Percentiles rank a stretch among this genome's conserved stretches.
Conservation (phyloP, 1,140 invertebrate species). For the Apis laboriosa region DNA sequence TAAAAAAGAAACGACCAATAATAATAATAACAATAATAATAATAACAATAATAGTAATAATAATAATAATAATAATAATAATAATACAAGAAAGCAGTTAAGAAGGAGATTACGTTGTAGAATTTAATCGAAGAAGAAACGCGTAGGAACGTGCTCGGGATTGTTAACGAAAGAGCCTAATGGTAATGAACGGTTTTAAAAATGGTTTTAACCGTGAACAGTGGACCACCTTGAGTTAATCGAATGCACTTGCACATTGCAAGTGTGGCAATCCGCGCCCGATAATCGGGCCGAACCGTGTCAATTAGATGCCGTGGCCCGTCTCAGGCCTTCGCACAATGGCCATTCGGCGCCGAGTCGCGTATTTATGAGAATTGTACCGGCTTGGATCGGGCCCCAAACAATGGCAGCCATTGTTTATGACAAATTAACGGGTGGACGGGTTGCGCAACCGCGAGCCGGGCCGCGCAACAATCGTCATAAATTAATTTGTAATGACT, state of each 20-base stretch:
- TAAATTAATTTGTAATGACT: slow-evolving; percentile 48
- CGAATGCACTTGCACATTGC: slow-evolving; percentile 14
- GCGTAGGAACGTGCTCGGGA: not conserved
- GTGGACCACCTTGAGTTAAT: slow-evolving; percentile 29
- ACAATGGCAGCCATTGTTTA: slow-evolving; percentile 47
- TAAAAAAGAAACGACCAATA: no score
- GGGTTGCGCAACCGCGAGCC: slow-evolving; percentile 18
- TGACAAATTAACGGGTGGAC: slow-evolving; percentile 48
- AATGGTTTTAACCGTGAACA: not conserved
- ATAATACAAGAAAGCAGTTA: no score
- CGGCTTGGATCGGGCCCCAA: not conserved
- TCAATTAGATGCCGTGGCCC: slow-evolving; percentile 48
- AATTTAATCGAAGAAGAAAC: not conserved
- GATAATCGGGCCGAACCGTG: slow-evolving; percentile 36
- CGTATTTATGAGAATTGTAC: slow-evolving; percentile 43
- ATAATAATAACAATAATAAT: no score
- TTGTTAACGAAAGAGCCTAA: not conserved
- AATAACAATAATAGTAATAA: no score
- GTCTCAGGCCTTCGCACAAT: slow-evolving; percentile 39
- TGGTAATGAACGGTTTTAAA: not conserved
- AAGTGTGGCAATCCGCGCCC: slow-evolving; percentile 23
- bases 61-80: no score
- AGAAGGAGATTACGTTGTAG: no score
- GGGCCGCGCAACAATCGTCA: not conserved
- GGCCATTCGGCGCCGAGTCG: slow-evolving; percentile 37